Percentiles rank a stretch among this genome's conserved stretches.
Conservation (phyloP, 2,113 vertebrate species). For the Oryzias curvinotus region DNA sequence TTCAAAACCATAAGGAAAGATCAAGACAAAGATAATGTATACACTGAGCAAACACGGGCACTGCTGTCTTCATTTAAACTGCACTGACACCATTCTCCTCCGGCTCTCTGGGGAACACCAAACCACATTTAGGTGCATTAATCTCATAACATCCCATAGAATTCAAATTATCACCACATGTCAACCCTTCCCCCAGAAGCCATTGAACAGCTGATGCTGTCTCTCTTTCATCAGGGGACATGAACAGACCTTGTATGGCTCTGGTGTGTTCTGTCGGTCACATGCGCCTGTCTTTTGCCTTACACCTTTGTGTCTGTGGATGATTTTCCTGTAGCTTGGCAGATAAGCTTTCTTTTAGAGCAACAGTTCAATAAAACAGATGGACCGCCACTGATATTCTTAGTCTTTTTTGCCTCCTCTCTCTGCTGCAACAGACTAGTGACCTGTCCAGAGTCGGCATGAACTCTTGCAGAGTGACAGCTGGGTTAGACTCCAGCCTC, state of each 20-base stretch:
- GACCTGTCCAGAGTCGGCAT: not conserved
- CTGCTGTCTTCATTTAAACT: conserved; percentile 34
- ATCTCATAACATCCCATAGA: conserved; percentile 42
- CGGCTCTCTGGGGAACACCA: conserved; percentile 33
- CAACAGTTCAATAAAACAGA: no score
- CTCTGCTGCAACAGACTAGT: not conserved
- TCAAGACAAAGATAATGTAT: conserved; percentile 53
- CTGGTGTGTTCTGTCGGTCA: not conserved
- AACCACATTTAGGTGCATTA: conserved; percentile 47
- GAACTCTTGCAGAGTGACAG: not conserved
- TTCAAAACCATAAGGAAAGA: conserved; percentile 33
- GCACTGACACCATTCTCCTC: conserved; percentile 27
- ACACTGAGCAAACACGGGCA: conserved; percentile 28
- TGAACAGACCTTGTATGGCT: conserved; percentile 5
- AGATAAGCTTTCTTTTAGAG: no score
- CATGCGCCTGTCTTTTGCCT: conserved; percentile 1
- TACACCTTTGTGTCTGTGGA: not conserved
- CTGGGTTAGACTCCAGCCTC: not conserved
- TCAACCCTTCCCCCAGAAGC: conserved; percentile 30
- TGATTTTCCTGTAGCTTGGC: no score
- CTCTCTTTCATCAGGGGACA: conserved; percentile 27
- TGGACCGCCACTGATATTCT: no score
- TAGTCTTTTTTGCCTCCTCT: no score
- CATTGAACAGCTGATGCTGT: conserved; percentile 20
- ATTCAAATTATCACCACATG: conserved; percentile 41